Conservation (phyloP, 1,140 invertebrate genomes). For the Pemphigus obesinymphae region DNA sequence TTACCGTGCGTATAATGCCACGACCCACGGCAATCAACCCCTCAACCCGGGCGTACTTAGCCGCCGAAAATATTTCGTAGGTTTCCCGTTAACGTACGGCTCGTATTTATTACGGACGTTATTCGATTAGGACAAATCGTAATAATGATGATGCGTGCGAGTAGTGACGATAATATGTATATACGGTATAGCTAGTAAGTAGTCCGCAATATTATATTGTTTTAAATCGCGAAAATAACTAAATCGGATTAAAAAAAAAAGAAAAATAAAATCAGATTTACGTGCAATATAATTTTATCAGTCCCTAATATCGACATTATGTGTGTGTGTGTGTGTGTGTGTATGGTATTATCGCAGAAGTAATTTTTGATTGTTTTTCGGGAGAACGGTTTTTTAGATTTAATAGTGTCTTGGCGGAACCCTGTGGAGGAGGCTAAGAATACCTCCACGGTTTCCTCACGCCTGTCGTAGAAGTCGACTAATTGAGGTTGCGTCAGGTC, state of each 20-base stretch:
- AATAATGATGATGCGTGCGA: not conserved
- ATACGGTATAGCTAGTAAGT: not conserved
- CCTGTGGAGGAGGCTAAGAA: too few relatives aligned
- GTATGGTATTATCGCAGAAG: too few relatives aligned
- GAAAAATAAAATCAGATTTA: too few relatives aligned
- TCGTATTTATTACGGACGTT: not conserved
- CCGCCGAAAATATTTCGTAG: conserved; percentile 25
- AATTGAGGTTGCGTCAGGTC: too few relatives aligned
- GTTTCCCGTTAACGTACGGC: not conserved
- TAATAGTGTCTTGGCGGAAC: too few relatives aligned
- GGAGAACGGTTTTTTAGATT: too few relatives aligned
- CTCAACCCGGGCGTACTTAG: not conserved
- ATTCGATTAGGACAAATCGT: not conserved
- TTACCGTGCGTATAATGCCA: not conserved
- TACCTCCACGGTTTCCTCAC: too few relatives aligned
- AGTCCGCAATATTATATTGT: not conserved
- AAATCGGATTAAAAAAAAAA: not conserved
- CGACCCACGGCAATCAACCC: not conserved
- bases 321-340: too few relatives aligned
- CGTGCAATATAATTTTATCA: too few relatives aligned
- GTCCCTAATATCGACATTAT: too few relatives aligned
- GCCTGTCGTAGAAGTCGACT: too few relatives aligned
- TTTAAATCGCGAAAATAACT: not conserved
- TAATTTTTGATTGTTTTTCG: too few relatives aligned
- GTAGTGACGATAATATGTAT: not conserved